A percentile compares a stretch with the other conserved stretches of the same genome.
phyloP scores from a whole-genome alignment of 2,113 vertebrate genomes.

The Pterocles orientalis region DNA sequence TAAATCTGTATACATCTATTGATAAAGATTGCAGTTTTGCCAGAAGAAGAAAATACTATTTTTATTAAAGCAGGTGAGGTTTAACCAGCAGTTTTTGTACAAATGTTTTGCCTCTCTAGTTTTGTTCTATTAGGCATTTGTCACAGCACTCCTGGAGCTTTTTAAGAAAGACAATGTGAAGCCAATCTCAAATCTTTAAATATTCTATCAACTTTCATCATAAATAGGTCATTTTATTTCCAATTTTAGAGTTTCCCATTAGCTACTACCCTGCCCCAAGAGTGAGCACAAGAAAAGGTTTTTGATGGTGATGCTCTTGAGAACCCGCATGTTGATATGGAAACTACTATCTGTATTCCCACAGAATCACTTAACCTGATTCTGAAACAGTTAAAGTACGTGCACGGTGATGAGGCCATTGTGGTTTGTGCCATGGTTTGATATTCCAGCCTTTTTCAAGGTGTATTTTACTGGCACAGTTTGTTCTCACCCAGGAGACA shows the following conservation, averaged over 20 bases:
- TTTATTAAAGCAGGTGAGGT: background rate
- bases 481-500: background rate
- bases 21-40: background rate
- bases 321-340: background rate
- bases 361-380: constrained; percentile 10
- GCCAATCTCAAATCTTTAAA: background rate
- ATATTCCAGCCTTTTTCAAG: background rate
- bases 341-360: background rate
- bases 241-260: constrained; percentile 39
- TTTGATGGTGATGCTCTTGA: background rate
- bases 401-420: background rate
- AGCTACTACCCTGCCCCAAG: background rate
- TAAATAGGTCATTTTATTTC: constrained; percentile 55
- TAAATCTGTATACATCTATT: background rate
- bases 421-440: background rate
- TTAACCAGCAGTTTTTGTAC: background rate
- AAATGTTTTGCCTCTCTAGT: background rate
- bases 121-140: background rate
- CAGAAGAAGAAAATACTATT: background rate
- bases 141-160: background rate
- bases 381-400: background rate
- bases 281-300: background rate
- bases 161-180: background rate
- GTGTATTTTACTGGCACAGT: rapidly evolving
- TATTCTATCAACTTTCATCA: background rate